Evolutionary conservation across 2,888 invertebrate species (phyloP).

Genomic region (Drosophila diplacantha): DNA sequence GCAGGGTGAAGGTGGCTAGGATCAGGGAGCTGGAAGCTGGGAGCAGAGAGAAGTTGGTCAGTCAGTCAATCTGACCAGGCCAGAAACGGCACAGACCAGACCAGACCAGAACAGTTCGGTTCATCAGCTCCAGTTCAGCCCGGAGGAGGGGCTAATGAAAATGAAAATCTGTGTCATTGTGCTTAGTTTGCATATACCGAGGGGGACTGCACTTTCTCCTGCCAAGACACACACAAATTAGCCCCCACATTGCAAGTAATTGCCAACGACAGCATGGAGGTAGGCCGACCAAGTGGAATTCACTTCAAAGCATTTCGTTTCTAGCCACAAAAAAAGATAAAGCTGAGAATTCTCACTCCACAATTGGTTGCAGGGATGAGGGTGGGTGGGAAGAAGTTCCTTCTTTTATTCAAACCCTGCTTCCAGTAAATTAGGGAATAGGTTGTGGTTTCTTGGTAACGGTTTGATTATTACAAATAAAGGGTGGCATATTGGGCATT

Average conservation of each 20-base stretch:
- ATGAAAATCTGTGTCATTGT: constrained; percentile 66
- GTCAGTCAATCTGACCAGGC: constrained; percentile 40
- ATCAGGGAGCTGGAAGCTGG: constrained; percentile 20
- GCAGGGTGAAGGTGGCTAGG: constrained; percentile 17
- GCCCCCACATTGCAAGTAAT: constrained; percentile 42
- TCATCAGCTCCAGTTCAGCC: constrained; percentile 28
- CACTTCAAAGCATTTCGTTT: constrained; percentile 37
- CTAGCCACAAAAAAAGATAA: constrained; percentile 1
- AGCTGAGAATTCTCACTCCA: background rate
- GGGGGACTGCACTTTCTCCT: constrained; percentile 28
- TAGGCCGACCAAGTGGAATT: constrained; percentile 38
- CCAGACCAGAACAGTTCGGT: constrained; percentile 7
- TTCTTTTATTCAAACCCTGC: background rate
- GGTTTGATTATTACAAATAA: background rate
- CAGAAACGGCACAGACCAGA: background rate
- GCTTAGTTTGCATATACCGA: constrained; percentile 54
- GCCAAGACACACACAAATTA: constrained; percentile 42
- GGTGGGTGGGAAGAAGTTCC: background rate
- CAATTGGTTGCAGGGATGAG: too few species aligned
- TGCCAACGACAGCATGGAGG: constrained; percentile 15
- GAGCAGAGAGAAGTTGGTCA: constrained; percentile 23
- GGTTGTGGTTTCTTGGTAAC: rapidly evolving
- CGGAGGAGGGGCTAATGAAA: constrained; percentile 47
- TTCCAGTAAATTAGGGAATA: too few species aligned
- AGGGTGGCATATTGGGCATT: too few species aligned